Conservation (phyloP, 1,140 invertebrate species). For the Caenorhabditis tropicalis region DNA sequence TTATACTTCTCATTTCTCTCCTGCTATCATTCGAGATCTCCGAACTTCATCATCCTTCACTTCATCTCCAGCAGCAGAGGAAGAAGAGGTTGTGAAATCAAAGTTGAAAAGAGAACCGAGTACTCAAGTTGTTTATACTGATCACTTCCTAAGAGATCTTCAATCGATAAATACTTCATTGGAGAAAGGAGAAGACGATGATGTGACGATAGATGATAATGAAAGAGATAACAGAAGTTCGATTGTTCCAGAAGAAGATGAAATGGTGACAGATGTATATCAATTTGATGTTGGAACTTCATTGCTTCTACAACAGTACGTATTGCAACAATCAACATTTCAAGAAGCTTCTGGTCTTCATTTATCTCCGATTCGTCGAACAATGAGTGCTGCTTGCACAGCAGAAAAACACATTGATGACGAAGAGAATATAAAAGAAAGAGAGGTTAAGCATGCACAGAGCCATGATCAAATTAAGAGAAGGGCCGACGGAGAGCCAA, state of each 20-base stretch:
- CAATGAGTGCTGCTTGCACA: conserved; percentile 35
- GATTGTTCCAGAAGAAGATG: conserved; percentile 4
- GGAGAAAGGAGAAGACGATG: neutral
- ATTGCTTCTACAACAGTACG: neutral
- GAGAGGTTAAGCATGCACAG: conserved; percentile 39
- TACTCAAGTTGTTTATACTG: conserved; percentile 22
- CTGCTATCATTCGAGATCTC: neutral
- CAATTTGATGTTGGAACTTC: neutral
- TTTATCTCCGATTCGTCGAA: conserved; percentile 23
- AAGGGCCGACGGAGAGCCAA: conserved; percentile 32
- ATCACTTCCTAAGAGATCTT: conserved; percentile 13
- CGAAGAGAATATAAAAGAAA: conserved; percentile 42
- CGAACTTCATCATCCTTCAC: neutral
- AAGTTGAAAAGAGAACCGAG: conserved; percentile 12
- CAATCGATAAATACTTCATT: conserved; percentile 27
- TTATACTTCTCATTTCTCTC: conserved; percentile 36
- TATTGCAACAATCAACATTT: conserved; percentile 24
- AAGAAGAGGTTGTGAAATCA: neutral
- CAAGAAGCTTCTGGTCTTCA: conserved; percentile 12
- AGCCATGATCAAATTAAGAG: conserved; percentile 46
- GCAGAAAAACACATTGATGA: neutral
- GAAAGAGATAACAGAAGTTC: neutral
- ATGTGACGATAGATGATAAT: neutral
- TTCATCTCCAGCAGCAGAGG: neutral
- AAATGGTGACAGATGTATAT: conserved; percentile 2